Conservation (phyloP, 2,797 vertebrate species). For the Betta splendens region DNA sequence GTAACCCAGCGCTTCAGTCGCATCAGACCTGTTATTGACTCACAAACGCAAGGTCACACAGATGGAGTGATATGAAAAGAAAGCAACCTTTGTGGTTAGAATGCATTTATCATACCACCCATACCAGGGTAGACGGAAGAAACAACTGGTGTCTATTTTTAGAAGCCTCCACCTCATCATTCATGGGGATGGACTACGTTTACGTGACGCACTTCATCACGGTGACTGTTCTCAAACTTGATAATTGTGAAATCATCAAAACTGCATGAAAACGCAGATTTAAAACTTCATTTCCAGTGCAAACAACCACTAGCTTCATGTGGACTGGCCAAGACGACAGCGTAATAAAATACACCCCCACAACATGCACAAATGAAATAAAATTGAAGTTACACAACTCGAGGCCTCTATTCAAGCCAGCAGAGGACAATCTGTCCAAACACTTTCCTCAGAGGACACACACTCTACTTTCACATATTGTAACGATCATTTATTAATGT, state of each 20-base stretch:
- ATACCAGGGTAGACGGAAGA: conserved; percentile 16
- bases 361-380: not conserved
- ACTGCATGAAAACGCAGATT: too few species aligned
- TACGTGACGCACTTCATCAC: too few species aligned
- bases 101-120: conserved; percentile 24
- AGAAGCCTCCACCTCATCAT: too few species aligned
- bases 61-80: conserved; percentile 2
- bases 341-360: conserved; percentile 16
- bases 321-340: not conserved
- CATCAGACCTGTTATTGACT: conserved; percentile 6
- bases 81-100: conserved; percentile 5
- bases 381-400: conserved; percentile 13
- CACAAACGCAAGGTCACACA: conserved; percentile 31
- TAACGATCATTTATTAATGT: not conserved
- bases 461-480: not conserved
- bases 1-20: not conserved
- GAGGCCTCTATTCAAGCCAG: not conserved
- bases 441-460: not conserved
- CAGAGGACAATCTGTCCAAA: conserved; percentile 11
- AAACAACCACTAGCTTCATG: not conserved
- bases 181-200: too few species aligned
- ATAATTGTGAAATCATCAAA: too few species aligned
- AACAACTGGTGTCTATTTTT: not conserved
- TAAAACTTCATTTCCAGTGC: conserved; percentile 2
- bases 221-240: too few species aligned